Percentiles rank a stretch among this genome's conserved stretches.
These are phyloP conservation scores for Montipora capitata DNA, from an alignment of 92 coral and sea anemone species.

Conservation along the genomic window DNA sequence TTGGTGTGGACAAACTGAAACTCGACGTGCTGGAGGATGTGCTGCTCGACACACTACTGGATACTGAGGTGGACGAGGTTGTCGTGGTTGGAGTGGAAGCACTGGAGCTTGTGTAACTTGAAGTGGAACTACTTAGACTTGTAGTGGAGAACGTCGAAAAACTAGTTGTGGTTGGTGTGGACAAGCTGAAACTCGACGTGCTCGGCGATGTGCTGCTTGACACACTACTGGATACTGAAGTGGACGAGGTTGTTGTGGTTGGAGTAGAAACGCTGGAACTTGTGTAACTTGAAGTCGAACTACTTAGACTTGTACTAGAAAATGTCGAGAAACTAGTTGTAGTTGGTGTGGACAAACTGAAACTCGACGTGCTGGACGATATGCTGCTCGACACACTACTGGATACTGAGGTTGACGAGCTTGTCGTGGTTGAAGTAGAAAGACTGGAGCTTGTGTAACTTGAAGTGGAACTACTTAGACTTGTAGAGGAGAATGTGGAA, in stretches of 20 bases:
- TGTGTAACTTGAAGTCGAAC: background rate
- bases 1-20: too few species aligned
- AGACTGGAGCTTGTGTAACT: too few species aligned
- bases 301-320: conserved; percentile 8
- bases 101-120: background rate
- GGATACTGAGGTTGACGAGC: too few species aligned
- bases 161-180: conserved; percentile 1
- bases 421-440: too few species aligned
- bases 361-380: conserved; percentile 36
- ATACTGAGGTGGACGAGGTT: background rate
- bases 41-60: background rate
- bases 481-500: background rate
- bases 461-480: background rate
- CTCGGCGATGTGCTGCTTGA: conserved; percentile 31
- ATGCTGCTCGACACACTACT: conserved; percentile 33
- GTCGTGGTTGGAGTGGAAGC: conserved; percentile 11
- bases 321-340: conserved; percentile 20
- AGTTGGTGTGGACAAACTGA: conserved; percentile 24
- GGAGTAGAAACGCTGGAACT: conserved; percentile 54
- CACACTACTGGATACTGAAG: background rate
- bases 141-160: background rate
- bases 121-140: background rate
- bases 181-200: conserved; percentile 25
- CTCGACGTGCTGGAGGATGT: background rate
- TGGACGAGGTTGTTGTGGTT: conserved; percentile 23